Evolutionary conservation across 2,888 invertebrate species (phyloP), one percentile per base, ranked within the genome.

Genomic region (Mesorhabditis sp.): DNA sequence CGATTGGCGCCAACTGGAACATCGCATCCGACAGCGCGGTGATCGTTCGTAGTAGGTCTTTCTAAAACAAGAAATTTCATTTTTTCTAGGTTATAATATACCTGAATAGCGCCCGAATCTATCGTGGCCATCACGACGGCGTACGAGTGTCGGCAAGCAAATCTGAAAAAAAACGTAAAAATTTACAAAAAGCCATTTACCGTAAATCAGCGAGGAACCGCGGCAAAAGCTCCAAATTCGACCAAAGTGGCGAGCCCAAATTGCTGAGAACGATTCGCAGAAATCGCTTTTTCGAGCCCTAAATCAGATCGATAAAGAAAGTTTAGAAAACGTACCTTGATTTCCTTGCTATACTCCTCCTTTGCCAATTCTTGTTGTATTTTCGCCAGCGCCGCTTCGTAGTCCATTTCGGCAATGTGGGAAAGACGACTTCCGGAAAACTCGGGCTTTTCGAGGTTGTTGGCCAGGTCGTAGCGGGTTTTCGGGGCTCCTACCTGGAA

Each of bases 1-100:
- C 58, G 58, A 50, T 50, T 50, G 58, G 58, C n/a, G 7, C n/a
- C 58, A 50, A n/a, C 58, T n/a, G 58, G n/a, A 50, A 50, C n/a
- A 50, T 10, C 10, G 58, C 58, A 50, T 50, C 58, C 10, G 58
- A 10, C 7, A 50, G 58, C 58, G 58, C n/a, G 7, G 7, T n/a
- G 58, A 50, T 50, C n/a, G 10, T 10, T 13, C n/a, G 58, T 10
- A n/a, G 7, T 50, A 50, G n/a, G 10, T 10, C 58, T 50, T 50
- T n/a, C 58, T 50, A 50, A 50, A 50, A 50, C 10, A 50, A 13
- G n/a, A 50, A 50, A 28, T 28, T 28, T 28, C 28, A 28, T 28
- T 28, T 28, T 28, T 28, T 28, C 28, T 28, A 28, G 28, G 28
- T 28, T 28, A 28, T 28, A 28, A 28, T 13, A 50, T 50, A 50